Evolutionary conservation across 2,888 invertebrate species (phyloP).

Genomic region (Parnassius glacialis): DNA sequence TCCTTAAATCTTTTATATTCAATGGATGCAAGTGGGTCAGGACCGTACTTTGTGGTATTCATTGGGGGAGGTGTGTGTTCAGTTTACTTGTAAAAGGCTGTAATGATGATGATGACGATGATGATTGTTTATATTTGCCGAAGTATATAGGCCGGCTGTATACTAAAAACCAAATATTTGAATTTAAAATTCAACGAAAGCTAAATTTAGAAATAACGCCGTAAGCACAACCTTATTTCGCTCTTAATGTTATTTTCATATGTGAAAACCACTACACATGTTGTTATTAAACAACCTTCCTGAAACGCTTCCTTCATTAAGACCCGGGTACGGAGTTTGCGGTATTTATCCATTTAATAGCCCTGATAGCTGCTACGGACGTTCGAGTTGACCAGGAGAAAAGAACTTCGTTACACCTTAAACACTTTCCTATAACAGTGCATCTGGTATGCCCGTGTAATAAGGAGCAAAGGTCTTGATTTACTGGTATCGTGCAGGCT

Average conservation of each 20-base stretch:
- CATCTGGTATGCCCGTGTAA: background rate
- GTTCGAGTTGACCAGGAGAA: conserved; percentile 42
- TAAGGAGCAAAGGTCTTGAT: conserved; percentile 30
- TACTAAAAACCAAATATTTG: too few relatives aligned
- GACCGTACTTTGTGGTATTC: too few relatives aligned
- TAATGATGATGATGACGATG: too few relatives aligned
- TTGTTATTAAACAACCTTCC: conserved; percentile 8
- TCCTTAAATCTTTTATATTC: too few relatives aligned
- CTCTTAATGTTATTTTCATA: background rate
- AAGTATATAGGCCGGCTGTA: too few relatives aligned
- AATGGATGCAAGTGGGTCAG: too few relatives aligned
- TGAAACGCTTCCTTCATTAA: conserved; percentile 47
- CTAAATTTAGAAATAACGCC: too few relatives aligned
- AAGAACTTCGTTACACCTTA: conserved; percentile 9
- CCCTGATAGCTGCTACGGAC: conserved; percentile 46
- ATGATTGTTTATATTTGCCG: too few relatives aligned
- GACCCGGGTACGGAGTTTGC: conserved; percentile 24
- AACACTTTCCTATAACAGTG: conserved; percentile 1
- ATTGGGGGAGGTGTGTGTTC: too few relatives aligned
- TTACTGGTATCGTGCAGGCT: conserved; percentile 35
- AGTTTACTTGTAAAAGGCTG: too few relatives aligned
- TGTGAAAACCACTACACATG: background rate
- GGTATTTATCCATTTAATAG: conserved; percentile 52
- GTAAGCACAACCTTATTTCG: background rate
- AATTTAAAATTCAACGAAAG: too few relatives aligned